These are phyloP conservation scores for Vireo griseus DNA, from an alignment of 2,797 vertebrate species.

Conservation along the genomic window DNA sequence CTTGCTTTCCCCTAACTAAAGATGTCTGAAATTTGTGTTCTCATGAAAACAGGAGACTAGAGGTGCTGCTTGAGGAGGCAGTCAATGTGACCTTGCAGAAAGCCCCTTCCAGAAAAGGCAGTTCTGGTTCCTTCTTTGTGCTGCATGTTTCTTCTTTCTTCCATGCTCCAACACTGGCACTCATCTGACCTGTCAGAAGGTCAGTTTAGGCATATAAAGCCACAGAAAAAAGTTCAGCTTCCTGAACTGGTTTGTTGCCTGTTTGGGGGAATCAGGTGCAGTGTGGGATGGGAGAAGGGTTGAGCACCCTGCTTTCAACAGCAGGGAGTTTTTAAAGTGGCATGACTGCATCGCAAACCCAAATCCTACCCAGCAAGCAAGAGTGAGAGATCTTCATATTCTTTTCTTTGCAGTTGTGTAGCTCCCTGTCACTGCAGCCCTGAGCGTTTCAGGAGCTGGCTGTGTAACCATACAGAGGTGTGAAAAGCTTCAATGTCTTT, in stretches of 20 bases:
- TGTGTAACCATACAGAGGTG: not conserved
- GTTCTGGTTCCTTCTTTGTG: not conserved
- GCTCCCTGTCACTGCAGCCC: not conserved
- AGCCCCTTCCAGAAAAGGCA: not conserved
- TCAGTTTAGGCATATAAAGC: not conserved
- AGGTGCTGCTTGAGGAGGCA: not conserved
- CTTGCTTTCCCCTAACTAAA: not conserved
- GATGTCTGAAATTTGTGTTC: not conserved
- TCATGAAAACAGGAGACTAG: not conserved
- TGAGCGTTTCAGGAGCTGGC: not conserved
- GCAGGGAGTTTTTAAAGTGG: not conserved
- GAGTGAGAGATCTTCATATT: not conserved
- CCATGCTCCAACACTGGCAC: not conserved
- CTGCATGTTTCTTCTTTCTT: not conserved
- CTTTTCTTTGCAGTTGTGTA: not conserved
- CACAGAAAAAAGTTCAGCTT: not conserved
- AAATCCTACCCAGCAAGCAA: not conserved
- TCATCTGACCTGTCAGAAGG: not conserved
- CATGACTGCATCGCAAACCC: not conserved
- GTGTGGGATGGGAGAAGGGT: not conserved
- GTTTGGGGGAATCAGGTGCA: not conserved
- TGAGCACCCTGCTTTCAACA: rapidly evolving
- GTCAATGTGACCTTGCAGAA: not conserved
- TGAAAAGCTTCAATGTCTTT: not conserved
- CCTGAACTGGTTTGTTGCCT: not conserved